Evolutionary conservation across 2,113 vertebrate species (phyloP), one percentile per base, ranked within the genome.

Genomic region (Thalassarche chlororhynchos): DNA sequence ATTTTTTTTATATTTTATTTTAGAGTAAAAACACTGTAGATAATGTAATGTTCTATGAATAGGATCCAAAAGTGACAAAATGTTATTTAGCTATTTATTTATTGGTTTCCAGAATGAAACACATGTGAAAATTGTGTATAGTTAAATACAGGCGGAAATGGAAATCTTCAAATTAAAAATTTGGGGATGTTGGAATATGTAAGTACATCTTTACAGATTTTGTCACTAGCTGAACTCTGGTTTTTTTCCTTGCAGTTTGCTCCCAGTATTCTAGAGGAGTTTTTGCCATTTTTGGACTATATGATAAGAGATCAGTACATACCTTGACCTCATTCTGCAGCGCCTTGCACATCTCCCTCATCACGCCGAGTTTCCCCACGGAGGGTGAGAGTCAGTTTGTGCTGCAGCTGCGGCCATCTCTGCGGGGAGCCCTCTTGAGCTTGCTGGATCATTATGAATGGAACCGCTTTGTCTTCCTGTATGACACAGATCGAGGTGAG

Each of bases 261-360:
- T 99, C 99, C 88, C 99, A 99, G 98, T 99, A 99, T 97, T 99
- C 99, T 29, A 98, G 99, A 97, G 99, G 99, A 93, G 99, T 99
- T 95, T 99, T 99, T 92, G 99, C 99, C 98, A 99, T 99, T 98
- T 99, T 99, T 97, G 99, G 99, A 98, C 99, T 99, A 79, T 99
- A 99, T 46, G 99, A 99, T 95, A 99, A 99, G 98, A 99, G 99
- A 97, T 99, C 99, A 12, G 99, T 99, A 54, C 99, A 99, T 88
- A 99, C 99, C 57, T 98, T 99, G 99, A 99, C 99, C 90, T 99
- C 99, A 13, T 99, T 99, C 99, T 99, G 99, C 97, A 99, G 99
- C 93, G 99, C 99, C 72, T 99, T 99, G 97, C 99, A 99, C 98
- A 99, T 99, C 98, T 99, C 99, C 71, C 99, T 99, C 70, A 98